Conservation (phyloP, 2,797 vertebrate species). For the Falco naumanni region DNA sequence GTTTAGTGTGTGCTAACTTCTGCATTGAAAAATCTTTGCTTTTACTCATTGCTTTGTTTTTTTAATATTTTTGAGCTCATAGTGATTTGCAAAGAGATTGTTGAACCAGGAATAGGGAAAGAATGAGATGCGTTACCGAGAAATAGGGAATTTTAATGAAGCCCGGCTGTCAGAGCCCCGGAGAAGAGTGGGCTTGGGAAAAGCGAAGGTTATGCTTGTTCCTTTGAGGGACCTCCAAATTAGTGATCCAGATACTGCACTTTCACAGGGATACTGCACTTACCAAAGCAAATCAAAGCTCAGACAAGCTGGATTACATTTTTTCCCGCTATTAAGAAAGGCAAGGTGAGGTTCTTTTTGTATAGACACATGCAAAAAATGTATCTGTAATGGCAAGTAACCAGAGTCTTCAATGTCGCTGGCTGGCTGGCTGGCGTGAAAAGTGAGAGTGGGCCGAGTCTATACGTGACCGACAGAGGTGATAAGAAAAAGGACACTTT, state of each 20-base stretch:
- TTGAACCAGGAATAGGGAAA: not conserved
- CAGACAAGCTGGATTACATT: not conserved
- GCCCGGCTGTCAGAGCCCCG: not conserved
- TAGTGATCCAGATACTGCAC: not conserved
- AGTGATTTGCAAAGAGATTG: not conserved
- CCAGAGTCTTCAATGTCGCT: not conserved
- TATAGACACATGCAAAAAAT: not conserved
- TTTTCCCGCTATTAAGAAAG: not conserved
- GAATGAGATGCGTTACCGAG: not conserved
- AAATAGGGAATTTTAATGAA: conserved; percentile 25
- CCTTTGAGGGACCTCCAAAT: not conserved
- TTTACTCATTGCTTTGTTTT: not conserved
- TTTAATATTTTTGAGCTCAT: not conserved
- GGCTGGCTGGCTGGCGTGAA: not conserved
- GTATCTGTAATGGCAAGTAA: not conserved
- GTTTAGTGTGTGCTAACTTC: not conserved
- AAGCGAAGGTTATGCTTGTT: not conserved
- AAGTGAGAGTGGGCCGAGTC: not conserved
- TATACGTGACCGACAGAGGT: not conserved
- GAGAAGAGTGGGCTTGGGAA: not conserved
- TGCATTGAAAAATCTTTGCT: not conserved
- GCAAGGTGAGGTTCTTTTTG: not conserved
- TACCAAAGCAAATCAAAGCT: not conserved
- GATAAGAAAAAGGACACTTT: not conserved
- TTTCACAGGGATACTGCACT: not conserved